A percentile compares a stretch with the other conserved stretches of the same genome.
These are phyloP conservation scores for Erythrocercus mccallii DNA, from an alignment of 2,113 vertebrate species.

Conservation along the genomic window DNA sequence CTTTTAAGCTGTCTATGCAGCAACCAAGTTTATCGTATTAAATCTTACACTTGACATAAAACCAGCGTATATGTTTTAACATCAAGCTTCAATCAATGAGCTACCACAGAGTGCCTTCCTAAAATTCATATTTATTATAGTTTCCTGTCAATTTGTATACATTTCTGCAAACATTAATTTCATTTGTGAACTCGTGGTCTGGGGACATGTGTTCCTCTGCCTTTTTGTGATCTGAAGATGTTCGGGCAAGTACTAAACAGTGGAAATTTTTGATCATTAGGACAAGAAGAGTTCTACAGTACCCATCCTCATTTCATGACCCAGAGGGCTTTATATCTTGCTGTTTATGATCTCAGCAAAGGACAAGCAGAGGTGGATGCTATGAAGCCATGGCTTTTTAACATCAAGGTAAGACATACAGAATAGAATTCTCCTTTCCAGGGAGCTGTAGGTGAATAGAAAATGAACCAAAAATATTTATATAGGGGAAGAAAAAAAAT, in stretches of 20 bases:
- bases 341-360: constrained; percentile 92
- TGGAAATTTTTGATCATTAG: constrained; percentile 60
- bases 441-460: background rate
- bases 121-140: background rate
- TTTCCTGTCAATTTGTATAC: background rate
- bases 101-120: background rate
- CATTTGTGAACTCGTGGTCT: background rate
- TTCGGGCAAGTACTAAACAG: background rate
- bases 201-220: background rate
- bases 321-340: constrained; percentile 88
- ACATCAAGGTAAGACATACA: constrained; percentile 84
- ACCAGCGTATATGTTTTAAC: background rate
- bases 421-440: background rate
- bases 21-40: background rate
- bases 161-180: background rate
- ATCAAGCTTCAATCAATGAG: background rate
- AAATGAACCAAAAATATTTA: background rate
- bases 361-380: constrained; percentile 86
- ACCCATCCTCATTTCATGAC: constrained; percentile 93
- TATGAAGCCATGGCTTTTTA: constrained; percentile 97
- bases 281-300: constrained; percentile 88
- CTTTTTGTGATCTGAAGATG: background rate
- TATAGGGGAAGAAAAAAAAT: background rate
- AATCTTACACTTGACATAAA: background rate
- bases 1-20: background rate